Evolutionary conservation across 2,888 invertebrate species (phyloP).

Genomic region (Hyposoter dolosus): DNA sequence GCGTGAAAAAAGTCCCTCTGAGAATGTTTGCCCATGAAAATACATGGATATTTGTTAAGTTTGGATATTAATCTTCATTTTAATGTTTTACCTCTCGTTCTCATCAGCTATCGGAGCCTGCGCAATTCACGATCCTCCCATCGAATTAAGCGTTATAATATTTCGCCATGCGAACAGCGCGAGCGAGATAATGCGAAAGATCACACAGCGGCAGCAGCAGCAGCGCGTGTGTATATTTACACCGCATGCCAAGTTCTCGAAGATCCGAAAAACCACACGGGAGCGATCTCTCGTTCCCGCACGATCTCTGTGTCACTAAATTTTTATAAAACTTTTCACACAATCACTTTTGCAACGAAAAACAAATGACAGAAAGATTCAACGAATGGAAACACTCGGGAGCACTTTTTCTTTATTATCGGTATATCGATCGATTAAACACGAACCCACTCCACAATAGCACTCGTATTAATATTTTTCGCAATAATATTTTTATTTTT

Average conservation of each 20-base stretch:
- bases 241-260: slow-evolving; percentile 8
- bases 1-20: neutral
- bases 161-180: slow-evolving; percentile 20
- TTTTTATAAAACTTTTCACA: neutral
- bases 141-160: slow-evolving; percentile 13
- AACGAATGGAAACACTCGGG: slow-evolving; percentile 32
- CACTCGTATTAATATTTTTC: slow-evolving; percentile 14
- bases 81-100: slow-evolving; percentile 28
- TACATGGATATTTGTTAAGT: slow-evolving; percentile 30
- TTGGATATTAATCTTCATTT: neutral
- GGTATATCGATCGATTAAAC: slow-evolving; percentile 17
- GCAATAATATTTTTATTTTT: neutral
- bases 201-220: neutral
- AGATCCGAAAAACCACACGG: neutral
- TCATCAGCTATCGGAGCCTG: slow-evolving; percentile 12
- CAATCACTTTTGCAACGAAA: neutral
- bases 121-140: slow-evolving; percentile 40
- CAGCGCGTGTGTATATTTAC: slow-evolving; percentile 29
- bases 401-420: slow-evolving; percentile 26
- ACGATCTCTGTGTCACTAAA: neutral
- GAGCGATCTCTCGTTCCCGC: too few species aligned
- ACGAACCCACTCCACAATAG: slow-evolving; percentile 42
- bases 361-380: slow-evolving; percentile 25
- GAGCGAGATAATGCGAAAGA: neutral
- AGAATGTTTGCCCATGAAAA: neutral